Percentiles rank a stretch among this genome's conserved stretches.
Conservation (phyloP, 2,888 invertebrate genomes). For the Caenorhabditis sp. region DNA sequence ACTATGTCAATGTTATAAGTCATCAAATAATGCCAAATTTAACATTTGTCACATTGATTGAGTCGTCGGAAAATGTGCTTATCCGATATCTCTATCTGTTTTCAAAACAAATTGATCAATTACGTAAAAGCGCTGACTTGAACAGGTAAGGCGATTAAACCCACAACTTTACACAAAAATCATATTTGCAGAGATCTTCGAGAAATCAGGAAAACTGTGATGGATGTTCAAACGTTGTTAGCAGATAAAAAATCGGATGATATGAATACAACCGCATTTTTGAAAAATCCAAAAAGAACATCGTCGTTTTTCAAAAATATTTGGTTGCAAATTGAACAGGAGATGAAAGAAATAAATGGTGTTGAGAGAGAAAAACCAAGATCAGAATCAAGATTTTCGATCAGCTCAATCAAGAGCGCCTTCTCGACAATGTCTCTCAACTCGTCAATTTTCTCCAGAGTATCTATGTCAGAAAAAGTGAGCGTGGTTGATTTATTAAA, state of each 20-base stretch:
- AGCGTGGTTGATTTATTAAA: no score
- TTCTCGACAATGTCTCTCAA: slow-evolving; percentile 26
- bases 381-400: slow-evolving; percentile 35
- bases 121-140: slow-evolving; percentile 25
- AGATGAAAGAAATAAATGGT: slow-evolving; percentile 16
- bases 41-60: slow-evolving; percentile 28
- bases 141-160: slow-evolving; percentile 12
- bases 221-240: slow-evolving; percentile 23
- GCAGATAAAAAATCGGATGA: slow-evolving; percentile 16
- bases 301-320: slow-evolving; percentile 34
- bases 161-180: background rate
- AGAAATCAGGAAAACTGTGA: slow-evolving; percentile 30
- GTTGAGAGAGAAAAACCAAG: slow-evolving; percentile 17
- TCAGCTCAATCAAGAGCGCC: slow-evolving; percentile 30
- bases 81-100: slow-evolving; percentile 38
- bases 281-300: slow-evolving; percentile 35
- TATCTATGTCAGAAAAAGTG: slow-evolving; percentile 32
- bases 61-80: slow-evolving; percentile 30
- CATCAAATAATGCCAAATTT: slow-evolving; percentile 19
- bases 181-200: slow-evolving; percentile 30
- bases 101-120: slow-evolving; percentile 35
- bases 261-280: slow-evolving; percentile 16
- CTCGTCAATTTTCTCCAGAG: slow-evolving; percentile 20
- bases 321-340: slow-evolving; percentile 35
- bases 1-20: slow-evolving; percentile 35